Evolutionary conservation across 2,113 vertebrate genomes (phyloP).

Genomic region (Camarhynchus parvulus): DNA sequence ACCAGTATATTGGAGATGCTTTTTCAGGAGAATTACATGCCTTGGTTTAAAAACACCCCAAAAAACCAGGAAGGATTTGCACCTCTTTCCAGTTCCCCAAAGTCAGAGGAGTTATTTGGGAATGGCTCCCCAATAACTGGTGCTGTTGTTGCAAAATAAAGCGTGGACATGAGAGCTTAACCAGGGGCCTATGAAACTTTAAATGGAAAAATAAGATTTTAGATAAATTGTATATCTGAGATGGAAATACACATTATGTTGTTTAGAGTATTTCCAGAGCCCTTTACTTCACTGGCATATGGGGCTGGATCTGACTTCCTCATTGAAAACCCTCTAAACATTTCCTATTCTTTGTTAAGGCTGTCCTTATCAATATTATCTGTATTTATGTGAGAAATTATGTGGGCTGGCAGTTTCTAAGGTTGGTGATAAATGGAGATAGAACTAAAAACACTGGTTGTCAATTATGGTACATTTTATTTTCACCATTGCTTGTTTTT

Average conservation of each 20-base stretch:
- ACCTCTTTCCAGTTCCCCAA: neutral
- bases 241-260: neutral
- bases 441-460: neutral
- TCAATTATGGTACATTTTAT: neutral
- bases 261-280: neutral
- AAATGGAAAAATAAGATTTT: neutral
- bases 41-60: neutral
- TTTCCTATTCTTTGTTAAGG: neutral
- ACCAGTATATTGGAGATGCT: neutral
- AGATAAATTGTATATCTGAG: neutral
- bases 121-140: neutral
- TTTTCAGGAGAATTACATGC: neutral
- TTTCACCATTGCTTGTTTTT: neutral
- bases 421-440: neutral
- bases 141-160: neutral
- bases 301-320: neutral
- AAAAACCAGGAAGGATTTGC: neutral
- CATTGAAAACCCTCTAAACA: neutral
- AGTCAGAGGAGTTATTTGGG: neutral
- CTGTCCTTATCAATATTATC: neutral
- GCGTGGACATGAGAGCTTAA: neutral
- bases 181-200: neutral
- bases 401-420: neutral
- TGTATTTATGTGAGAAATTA: neutral
- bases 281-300: neutral